These are phyloP conservation scores for Tachuris rubrigastra DNA, from an alignment of 2,113 vertebrate genomes.

Conservation along the genomic window DNA sequence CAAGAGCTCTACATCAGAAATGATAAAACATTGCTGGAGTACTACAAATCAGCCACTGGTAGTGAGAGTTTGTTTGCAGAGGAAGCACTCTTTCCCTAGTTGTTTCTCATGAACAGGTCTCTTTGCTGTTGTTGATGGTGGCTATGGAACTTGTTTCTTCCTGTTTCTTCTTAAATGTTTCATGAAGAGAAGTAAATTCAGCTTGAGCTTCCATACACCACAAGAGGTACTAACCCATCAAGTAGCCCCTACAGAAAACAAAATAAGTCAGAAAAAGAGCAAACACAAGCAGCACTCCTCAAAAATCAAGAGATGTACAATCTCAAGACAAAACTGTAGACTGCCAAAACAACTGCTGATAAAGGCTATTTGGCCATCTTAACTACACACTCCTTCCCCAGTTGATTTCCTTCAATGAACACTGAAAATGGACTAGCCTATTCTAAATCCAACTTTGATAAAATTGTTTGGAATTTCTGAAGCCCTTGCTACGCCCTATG, in stretches of 20 bases:
- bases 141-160: background rate
- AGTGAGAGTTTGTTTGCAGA: background rate
- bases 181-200: constrained; percentile 40
- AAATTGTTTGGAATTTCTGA: background rate
- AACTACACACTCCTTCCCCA: background rate
- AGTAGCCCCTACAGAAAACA: constrained; percentile 85
- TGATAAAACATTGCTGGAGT: background rate
- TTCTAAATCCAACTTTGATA: background rate
- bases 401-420: background rate
- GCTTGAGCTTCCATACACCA: background rate
- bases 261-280: background rate
- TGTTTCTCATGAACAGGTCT: background rate
- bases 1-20: constrained; percentile 1
- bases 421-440: background rate
- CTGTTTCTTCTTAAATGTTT: constrained; percentile 29
- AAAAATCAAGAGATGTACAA: background rate
- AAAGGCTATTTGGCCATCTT: background rate
- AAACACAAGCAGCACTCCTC: background rate
- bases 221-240: constrained; percentile 85
- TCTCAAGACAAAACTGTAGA: background rate
- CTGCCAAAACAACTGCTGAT: background rate
- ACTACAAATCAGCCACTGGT: background rate
- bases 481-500: background rate
- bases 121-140: background rate
- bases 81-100: background rate